Conservation (phyloP, 2,888 invertebrate species). For the Agrochola lychnidis region DNA sequence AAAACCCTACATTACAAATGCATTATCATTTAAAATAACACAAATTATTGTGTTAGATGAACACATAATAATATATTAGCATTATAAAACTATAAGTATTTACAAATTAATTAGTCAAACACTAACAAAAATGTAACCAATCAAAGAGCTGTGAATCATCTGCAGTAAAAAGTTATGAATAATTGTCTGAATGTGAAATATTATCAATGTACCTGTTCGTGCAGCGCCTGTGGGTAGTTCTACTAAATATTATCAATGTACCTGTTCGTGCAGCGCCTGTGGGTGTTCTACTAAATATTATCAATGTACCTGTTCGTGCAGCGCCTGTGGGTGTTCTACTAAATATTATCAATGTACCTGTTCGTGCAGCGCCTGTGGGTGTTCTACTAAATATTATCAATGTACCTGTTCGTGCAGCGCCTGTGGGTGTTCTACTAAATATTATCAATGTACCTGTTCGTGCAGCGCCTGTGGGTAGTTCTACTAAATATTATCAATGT, state of each 20-base stretch:
- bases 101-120: slow-evolving; percentile 31
- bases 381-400: slow-evolving; percentile 19
- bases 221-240: not conserved
- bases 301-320: slow-evolving; percentile 11
- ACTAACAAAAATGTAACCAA: slow-evolving; percentile 34
- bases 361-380: not conserved
- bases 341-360: slow-evolving; percentile 21
- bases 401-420: slow-evolving; percentile 1
- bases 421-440: not conserved
- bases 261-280: not conserved
- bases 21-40: not conserved
- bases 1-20: not conserved
- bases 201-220: slow-evolving; percentile 11
- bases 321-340: not conserved
- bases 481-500: slow-evolving; percentile 18
- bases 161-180: slow-evolving; percentile 25
- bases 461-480: not conserved
- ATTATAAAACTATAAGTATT: slow-evolving; percentile 19
- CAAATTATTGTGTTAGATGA: not conserved
- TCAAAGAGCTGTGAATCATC: slow-evolving; percentile 40
- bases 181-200: slow-evolving; percentile 18
- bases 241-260: slow-evolving; percentile 18
- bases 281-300: slow-evolving; percentile 10
- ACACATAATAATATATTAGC: slow-evolving; percentile 21
- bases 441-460: slow-evolving; percentile 15